Evolutionary conservation across 2,113 vertebrate genomes (phyloP).

Genomic region (Anolis sagrei): DNA sequence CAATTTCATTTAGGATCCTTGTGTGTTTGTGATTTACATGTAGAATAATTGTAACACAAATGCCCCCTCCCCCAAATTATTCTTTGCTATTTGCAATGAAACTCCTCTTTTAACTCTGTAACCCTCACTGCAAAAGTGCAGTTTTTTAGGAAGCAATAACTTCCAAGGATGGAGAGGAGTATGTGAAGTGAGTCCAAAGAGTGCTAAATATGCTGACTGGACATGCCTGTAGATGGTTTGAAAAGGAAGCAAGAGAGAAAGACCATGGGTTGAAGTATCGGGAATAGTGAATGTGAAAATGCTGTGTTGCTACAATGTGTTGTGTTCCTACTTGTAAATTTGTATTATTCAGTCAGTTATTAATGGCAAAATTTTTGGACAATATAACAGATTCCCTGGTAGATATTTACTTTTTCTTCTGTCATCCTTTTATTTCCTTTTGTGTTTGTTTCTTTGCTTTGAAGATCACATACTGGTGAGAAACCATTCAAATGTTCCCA

Average conservation of each 20-base stretch:
- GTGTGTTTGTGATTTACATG: neutral
- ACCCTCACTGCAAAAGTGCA: neutral
- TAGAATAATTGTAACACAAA: neutral
- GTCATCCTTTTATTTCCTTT: neutral
- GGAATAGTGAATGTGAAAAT: neutral
- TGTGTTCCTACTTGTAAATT: neutral
- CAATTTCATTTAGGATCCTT: neutral
- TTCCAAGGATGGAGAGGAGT: too few species aligned
- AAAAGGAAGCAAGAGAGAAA: neutral
- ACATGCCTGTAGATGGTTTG: neutral
- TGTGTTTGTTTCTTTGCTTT: neutral
- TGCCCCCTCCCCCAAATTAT: too few species aligned
- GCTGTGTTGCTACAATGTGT: neutral
- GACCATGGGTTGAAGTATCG: neutral
- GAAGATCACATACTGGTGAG: slow-evolving; percentile 96
- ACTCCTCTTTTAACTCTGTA: neutral
- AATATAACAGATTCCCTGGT: neutral
- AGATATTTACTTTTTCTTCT: neutral
- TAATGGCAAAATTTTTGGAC: neutral
- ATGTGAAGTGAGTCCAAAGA: neutral
- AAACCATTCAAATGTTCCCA: slow-evolving; percentile 96
- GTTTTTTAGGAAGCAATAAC: neutral
- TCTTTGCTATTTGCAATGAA: too few species aligned
- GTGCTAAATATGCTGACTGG: neutral
- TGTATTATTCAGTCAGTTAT: neutral